Percentiles rank a stretch among this genome's conserved stretches.
Evolutionary conservation across 2,888 invertebrate species (phyloP).

Genomic region (Andrena fulva): DNA sequence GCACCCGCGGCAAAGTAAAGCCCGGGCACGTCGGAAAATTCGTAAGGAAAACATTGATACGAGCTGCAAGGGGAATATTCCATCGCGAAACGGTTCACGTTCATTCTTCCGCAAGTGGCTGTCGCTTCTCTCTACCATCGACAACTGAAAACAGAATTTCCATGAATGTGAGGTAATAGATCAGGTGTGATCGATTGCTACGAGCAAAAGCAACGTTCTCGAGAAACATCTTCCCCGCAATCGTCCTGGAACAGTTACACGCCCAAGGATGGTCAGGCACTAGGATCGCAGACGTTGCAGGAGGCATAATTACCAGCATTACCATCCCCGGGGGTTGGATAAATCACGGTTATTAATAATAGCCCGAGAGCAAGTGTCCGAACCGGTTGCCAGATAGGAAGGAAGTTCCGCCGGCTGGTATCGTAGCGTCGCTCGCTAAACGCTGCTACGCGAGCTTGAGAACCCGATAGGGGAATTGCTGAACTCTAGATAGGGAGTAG

Average conservation of each 20-base stretch:
- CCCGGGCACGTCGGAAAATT: conserved; percentile 26
- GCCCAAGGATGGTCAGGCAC: neutral
- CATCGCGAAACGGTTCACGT: neutral
- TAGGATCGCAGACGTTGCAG: neutral
- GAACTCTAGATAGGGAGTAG: conserved; percentile 19
- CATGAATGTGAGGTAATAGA: too few relatives aligned
- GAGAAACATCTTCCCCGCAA: neutral
- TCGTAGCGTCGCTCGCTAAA: conserved; percentile 40
- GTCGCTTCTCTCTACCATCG: neutral
- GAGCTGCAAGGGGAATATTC: conserved; percentile 23
- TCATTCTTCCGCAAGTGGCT: neutral
- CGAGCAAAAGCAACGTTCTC: neutral
- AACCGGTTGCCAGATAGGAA: conserved; percentile 37
- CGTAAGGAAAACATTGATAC: conserved; percentile 44
- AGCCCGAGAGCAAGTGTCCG: conserved; percentile 17
- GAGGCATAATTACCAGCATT: conserved; percentile 25
- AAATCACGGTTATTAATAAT: conserved; percentile 50
- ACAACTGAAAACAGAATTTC: neutral
- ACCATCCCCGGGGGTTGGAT: conserved; percentile 5
- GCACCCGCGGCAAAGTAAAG: conserved; percentile 36
- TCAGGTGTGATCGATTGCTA: too few relatives aligned
- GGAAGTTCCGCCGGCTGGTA: conserved; percentile 36
- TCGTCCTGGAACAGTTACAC: neutral
- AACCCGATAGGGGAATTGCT: conserved; percentile 37
- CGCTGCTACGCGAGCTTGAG: conserved; percentile 5